Percentiles rank a stretch among this genome's conserved stretches.
Evolutionary conservation across 2,113 vertebrate species (phyloP).

Genomic region (Lagopus muta): DNA sequence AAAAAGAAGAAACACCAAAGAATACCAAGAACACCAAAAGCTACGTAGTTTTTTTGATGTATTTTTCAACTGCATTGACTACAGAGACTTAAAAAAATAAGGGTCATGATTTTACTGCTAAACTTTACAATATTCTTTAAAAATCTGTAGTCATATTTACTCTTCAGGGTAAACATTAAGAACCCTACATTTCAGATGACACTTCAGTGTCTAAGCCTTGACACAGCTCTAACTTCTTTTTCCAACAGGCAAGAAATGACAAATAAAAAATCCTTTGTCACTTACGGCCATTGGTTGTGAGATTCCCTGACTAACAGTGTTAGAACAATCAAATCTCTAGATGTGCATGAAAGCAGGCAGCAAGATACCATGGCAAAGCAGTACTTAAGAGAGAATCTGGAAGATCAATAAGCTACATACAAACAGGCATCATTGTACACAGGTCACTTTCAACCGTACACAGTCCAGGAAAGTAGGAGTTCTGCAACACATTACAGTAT

Average conservation of each 20-base stretch:
- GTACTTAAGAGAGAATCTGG: neutral
- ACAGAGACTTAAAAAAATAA: neutral
- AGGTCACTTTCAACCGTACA: neutral
- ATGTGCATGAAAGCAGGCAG: neutral
- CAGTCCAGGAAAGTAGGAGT: neutral
- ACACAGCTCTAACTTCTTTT: neutral
- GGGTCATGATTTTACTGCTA: neutral
- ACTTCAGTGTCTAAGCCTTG: neutral
- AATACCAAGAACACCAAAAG: neutral
- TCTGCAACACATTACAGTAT: neutral
- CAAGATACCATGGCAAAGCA: neutral
- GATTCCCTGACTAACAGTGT: neutral
- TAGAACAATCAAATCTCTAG: neutral
- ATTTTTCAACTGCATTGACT: neutral
- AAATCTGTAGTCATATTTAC: neutral
- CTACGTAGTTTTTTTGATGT: neutral
- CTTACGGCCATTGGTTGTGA: neutral
- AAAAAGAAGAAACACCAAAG: neutral
- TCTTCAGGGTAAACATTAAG: neutral
- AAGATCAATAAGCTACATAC: neutral
- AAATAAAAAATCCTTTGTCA: neutral
- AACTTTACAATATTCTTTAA: neutral
- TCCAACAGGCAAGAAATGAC: neutral
- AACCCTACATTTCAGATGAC: neutral
- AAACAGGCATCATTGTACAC: neutral